These are phyloP conservation scores for Ctenosaura bakeri DNA, from an alignment of 2,797 vertebrate species.

Conservation along the genomic window DNA sequence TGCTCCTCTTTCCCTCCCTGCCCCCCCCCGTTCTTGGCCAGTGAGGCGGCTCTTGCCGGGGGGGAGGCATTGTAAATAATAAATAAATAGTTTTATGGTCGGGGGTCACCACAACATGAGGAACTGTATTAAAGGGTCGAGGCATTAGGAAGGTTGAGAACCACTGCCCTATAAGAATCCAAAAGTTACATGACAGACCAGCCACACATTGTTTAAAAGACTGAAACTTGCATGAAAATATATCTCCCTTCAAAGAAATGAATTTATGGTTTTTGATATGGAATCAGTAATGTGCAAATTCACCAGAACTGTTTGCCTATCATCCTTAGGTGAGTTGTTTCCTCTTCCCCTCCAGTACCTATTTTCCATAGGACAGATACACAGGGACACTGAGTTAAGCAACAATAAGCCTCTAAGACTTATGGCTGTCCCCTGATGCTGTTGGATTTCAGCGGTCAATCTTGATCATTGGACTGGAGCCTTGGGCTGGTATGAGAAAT, in stretches of 20 bases:
- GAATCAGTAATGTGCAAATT: not conserved
- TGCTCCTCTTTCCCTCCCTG: too few species aligned
- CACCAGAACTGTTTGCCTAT: not conserved
- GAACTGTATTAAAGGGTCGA: too few species aligned
- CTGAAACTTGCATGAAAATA: not conserved
- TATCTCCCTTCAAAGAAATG: not conserved
- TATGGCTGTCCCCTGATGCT: not conserved
- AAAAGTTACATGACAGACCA: not conserved
- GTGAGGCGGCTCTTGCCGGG: too few species aligned
- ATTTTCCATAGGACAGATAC: too few species aligned
- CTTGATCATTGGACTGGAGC: not conserved
- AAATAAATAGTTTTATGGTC: too few species aligned
- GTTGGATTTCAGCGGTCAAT: not conserved
- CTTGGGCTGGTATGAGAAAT: not conserved
- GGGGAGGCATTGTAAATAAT: too few species aligned
- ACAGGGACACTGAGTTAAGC: not conserved
- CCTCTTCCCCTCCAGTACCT: not conserved
- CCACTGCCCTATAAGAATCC: not conserved
- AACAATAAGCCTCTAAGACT: not conserved
- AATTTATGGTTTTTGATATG: not conserved
- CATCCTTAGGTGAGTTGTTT: not conserved
- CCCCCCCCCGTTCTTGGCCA: too few species aligned
- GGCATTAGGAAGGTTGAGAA: too few species aligned
- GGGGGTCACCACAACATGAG: too few species aligned
- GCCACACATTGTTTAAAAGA: not conserved